A percentile compares a stretch with the other conserved stretches of the same genome.
Conservation (phyloP, 2,113 vertebrate genomes). For the Leptodactylus fuscus region DNA sequence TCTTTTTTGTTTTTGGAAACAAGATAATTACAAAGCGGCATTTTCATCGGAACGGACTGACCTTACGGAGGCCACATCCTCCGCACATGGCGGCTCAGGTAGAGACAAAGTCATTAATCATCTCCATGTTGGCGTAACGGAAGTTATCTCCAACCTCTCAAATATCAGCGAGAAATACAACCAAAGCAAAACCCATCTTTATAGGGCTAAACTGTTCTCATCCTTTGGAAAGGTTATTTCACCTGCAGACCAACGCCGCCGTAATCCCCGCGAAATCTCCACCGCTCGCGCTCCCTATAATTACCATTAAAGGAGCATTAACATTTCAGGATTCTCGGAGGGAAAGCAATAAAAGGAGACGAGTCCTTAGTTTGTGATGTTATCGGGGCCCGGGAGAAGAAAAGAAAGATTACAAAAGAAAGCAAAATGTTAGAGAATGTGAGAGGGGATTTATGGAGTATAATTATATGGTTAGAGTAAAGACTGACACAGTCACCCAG, state of each 20-base stretch:
- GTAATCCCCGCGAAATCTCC: constrained; percentile 30
- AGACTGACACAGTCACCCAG: neutral
- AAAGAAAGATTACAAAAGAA: neutral
- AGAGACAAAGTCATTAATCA: constrained; percentile 34
- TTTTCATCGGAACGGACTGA: neutral
- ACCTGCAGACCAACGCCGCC: constrained; percentile 5
- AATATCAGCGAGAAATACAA: constrained; percentile 36
- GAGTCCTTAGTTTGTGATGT: neutral
- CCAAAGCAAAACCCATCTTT: neutral
- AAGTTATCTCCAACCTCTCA: constrained; percentile 33
- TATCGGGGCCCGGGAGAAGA: neutral
- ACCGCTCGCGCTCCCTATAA: constrained; percentile 12
- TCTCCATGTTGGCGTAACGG: constrained; percentile 1
- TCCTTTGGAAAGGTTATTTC: constrained; percentile 37
- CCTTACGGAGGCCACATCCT: neutral
- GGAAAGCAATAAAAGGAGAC: constrained; percentile 29
- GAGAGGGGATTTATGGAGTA: neutral
- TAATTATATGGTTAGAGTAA: neutral
- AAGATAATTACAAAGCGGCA: neutral
- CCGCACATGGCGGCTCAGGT: constrained; percentile 2
- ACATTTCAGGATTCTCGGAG: neutral
- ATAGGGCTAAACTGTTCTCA: constrained; percentile 3
- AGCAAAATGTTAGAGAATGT: neutral
- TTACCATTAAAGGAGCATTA: constrained; percentile 20
- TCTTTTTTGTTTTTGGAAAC: constrained; percentile 19